Conservation (phyloP, 1,140 invertebrate genomes). For the Neodiprion fabricii region DNA sequence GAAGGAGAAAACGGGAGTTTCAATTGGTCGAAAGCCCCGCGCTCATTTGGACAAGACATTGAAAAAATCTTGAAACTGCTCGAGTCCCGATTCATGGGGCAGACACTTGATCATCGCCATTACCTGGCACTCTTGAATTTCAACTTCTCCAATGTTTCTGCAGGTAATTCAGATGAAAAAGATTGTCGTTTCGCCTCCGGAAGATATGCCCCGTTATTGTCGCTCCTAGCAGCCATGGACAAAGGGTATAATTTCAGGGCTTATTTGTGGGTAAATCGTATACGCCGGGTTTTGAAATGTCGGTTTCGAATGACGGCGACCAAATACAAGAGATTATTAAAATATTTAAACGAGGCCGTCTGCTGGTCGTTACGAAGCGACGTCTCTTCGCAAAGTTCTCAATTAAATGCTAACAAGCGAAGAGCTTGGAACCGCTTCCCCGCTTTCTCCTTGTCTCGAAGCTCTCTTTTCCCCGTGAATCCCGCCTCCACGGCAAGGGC, state of each 20-base stretch:
- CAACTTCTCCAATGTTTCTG: too few species aligned
- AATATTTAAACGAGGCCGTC: constrained; percentile 49
- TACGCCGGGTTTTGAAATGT: constrained; percentile 44
- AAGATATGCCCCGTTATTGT: too few species aligned
- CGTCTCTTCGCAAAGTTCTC: constrained; percentile 39
- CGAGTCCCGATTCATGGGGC: too few species aligned
- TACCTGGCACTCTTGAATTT: too few species aligned
- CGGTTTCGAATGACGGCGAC: constrained; percentile 20
- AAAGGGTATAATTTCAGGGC: background rate
- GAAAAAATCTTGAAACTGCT: too few species aligned
- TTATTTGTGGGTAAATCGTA: background rate
- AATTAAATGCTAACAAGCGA: constrained; percentile 52
- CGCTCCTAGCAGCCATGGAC: background rate
- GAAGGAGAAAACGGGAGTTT: too few species aligned
- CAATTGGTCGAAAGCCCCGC: too few species aligned
- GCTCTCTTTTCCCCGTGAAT: background rate
- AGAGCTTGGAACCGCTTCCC: constrained; percentile 36
- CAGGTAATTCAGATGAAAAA: too few species aligned
- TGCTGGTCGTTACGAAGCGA: constrained; percentile 37
- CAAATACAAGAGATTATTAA: constrained; percentile 51
- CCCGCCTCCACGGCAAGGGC: constrained; percentile 14
- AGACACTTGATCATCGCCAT: too few species aligned
- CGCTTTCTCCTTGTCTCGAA: constrained; percentile 11
- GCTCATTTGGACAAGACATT: too few species aligned
- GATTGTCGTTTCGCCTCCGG: too few species aligned